A percentile compares a stretch with the other conserved stretches of the same genome.
Conservation (phyloP, 2,113 vertebrate species). For the Microcebus tavaratra region DNA sequence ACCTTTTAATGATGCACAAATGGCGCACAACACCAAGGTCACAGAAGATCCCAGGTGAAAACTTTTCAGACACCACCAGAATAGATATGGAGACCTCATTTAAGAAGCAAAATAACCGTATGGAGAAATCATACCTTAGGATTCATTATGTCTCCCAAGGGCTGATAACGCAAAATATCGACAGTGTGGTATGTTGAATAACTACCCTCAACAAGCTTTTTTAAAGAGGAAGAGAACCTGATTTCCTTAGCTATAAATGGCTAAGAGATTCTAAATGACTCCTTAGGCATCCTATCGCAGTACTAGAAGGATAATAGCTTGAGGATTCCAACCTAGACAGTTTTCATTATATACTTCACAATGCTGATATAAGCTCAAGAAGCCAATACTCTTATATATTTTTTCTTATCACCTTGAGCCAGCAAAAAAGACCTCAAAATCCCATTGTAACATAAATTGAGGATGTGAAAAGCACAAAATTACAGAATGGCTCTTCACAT, state of each 20-base stretch:
- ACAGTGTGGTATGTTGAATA: constrained; percentile 41
- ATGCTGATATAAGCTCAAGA: constrained; percentile 61
- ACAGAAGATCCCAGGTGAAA: constrained; percentile 80
- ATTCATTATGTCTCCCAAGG: neutral
- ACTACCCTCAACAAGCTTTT: neutral
- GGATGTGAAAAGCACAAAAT: constrained; percentile 67
- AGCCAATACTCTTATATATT: constrained; percentile 42
- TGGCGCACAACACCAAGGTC: constrained; percentile 90
- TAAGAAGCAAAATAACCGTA: constrained; percentile 64
- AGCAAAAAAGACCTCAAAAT: constrained; percentile 61
- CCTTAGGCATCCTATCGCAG: constrained; percentile 38
- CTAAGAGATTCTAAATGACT: constrained; percentile 38
- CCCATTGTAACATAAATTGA: constrained; percentile 65
- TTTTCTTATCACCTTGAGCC: constrained; percentile 61
- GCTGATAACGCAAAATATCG: constrained; percentile 47
- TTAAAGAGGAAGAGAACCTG: constrained; percentile 42
- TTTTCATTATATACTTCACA: constrained; percentile 65
- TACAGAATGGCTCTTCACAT: constrained; percentile 36
- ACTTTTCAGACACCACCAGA: constrained; percentile 79
- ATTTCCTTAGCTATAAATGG: constrained; percentile 39
- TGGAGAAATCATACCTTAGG: constrained; percentile 40
- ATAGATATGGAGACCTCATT: constrained; percentile 68
- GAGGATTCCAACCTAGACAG: constrained; percentile 44
- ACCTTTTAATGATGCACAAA: constrained; percentile 91
- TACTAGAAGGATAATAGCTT: constrained; percentile 44